A percentile compares a stretch with the other conserved stretches of the same genome.
Conservation (phyloP, 2,113 vertebrate species). For the Vidua macroura region DNA sequence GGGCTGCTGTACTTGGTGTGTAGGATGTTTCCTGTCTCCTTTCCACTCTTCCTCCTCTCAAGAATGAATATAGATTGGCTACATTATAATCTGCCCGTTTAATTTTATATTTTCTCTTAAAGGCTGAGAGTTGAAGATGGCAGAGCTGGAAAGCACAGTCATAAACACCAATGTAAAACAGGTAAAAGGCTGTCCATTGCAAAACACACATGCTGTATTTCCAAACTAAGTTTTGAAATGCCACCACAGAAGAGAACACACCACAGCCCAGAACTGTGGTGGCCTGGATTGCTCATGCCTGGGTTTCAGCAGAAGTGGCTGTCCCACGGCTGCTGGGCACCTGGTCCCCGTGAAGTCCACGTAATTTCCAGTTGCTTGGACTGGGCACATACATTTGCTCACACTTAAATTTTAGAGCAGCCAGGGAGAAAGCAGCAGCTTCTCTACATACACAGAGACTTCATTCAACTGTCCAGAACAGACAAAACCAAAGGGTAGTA, state of each 20-base stretch:
- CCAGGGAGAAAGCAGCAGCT: neutral
- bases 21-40: neutral
- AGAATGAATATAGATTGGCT: neutral
- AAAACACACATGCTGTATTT: neutral
- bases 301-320: neutral
- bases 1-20: neutral
- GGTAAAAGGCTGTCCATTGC: constrained; percentile 39
- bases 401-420: neutral
- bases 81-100: neutral
- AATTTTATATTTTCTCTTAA: neutral
- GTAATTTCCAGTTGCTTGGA: neutral
- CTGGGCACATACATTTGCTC: neutral
- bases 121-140: constrained; percentile 35
- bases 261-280: neutral
- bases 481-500: neutral
- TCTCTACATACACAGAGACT: neutral
- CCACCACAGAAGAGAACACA: neutral
- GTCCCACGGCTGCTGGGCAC: neutral
- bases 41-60: neutral
- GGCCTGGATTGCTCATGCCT: neutral
- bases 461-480: neutral
- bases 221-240: constrained; percentile 1
- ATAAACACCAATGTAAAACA: constrained; percentile 57
- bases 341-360: neutral
- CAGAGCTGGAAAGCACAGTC: constrained; percentile 39